Evolutionary conservation across 1,140 invertebrate genomes (phyloP).

Genomic region (Episyrphus balteatus): DNA sequence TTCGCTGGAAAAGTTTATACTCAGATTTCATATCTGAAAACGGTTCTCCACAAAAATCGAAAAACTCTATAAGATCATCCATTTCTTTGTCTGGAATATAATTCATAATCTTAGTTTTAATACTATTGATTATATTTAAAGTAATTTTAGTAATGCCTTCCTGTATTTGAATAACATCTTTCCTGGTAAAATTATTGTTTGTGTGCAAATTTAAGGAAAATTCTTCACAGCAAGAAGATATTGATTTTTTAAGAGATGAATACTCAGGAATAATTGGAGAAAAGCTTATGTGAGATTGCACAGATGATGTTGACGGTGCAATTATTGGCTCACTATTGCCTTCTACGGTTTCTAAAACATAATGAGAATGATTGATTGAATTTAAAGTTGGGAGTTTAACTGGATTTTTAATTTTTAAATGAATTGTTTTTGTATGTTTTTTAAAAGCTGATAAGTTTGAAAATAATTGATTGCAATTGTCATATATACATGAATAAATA

Average conservation of each 20-base stretch:
- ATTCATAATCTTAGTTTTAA: not conserved
- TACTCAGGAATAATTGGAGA: not conserved
- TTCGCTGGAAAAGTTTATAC: not conserved
- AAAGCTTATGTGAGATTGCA: not conserved
- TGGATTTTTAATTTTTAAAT: not conserved
- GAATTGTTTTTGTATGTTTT: not conserved
- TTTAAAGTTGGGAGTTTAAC: not conserved
- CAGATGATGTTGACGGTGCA: not conserved
- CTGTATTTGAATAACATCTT: not conserved
- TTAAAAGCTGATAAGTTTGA: not conserved
- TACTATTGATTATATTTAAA: not conserved
- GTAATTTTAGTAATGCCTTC: not conserved
- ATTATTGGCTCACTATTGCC: not conserved
- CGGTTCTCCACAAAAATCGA: too few relatives aligned
- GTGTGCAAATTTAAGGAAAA: not conserved
- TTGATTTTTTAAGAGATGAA: not conserved
- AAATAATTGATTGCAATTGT: not conserved
- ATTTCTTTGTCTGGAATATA: not conserved
- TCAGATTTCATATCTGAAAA: not conserved
- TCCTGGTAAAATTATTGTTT: not conserved
- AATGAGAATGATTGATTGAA: not conserved
- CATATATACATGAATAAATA: not conserved
- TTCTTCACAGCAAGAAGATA: not conserved
- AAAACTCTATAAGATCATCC: not conserved
- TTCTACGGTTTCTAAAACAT: not conserved